A percentile compares a stretch with the other conserved stretches of the same genome.
Conservation (phyloP, 2,797 vertebrate species). For the Natrix natrix region DNA sequence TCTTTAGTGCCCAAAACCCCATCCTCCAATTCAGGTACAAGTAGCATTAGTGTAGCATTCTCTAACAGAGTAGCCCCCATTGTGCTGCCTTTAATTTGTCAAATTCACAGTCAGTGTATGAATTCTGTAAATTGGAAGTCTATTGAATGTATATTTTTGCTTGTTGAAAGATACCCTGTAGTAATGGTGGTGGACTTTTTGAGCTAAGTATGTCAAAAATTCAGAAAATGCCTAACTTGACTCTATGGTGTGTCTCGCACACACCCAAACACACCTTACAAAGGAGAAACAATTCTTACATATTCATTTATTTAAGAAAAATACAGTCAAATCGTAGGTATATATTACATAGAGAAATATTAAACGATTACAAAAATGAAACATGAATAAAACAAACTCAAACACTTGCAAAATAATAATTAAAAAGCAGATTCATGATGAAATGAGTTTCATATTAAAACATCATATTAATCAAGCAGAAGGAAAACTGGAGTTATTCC, state of each 20-base stretch:
- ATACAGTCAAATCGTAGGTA: neutral
- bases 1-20: neutral
- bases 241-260: neutral
- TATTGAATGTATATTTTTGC: neutral
- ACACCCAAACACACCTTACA: neutral
- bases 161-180: neutral
- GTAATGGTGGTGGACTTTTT: neutral
- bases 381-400: neutral
- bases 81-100: neutral
- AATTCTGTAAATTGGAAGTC: neutral
- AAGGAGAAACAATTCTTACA: neutral
- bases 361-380: neutral
- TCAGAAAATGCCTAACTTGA: neutral
- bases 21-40: neutral
- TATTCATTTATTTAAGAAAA: neutral
- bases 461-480: neutral
- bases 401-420: neutral
- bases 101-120: neutral
- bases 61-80: neutral
- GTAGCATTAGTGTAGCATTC: neutral
- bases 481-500: neutral
- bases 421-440: neutral
- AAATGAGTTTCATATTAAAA: neutral
- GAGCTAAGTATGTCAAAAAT: neutral
- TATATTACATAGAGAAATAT: neutral